Evolutionary conservation across 2,888 invertebrate genomes (phyloP).

Genomic region (Hermaeophaga mercurialis): DNA sequence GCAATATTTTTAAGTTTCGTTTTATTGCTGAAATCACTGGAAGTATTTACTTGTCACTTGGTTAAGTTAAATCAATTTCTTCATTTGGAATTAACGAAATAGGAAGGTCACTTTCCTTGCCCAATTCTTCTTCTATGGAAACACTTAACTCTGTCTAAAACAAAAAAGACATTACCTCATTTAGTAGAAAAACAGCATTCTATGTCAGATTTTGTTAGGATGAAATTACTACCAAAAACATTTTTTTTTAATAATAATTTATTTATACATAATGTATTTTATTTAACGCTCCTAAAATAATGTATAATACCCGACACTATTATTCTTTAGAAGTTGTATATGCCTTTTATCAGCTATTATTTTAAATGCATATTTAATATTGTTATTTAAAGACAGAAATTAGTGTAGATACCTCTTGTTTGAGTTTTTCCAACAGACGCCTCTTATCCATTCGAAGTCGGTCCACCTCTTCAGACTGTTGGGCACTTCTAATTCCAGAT

Average conservation of each 20-base stretch:
- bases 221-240: too few species aligned
- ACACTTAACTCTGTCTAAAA: slow-evolving; percentile 55
- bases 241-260: too few species aligned
- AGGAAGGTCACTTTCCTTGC: slow-evolving; percentile 43
- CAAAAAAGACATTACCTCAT: too few species aligned
- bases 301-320: too few species aligned
- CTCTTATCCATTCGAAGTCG: slow-evolving; percentile 72
- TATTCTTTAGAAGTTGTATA: too few species aligned
- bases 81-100: slow-evolving; percentile 40
- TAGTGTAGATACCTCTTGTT: slow-evolving; percentile 67
- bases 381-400: background rate
- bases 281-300: too few species aligned
- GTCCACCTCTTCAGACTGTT: slow-evolving; percentile 70
- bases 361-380: background rate
- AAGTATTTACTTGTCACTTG: slow-evolving; percentile 19
- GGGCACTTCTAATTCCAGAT: slow-evolving; percentile 69
- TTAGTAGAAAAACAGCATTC: too few species aligned
- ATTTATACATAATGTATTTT: too few species aligned
- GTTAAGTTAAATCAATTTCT: slow-evolving; percentile 30
- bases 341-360: too few species aligned
- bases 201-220: too few species aligned
- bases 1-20: slow-evolving; percentile 5
- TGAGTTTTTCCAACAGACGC: slow-evolving; percentile 72
- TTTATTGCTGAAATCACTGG: slow-evolving; percentile 50
- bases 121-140: slow-evolving; percentile 48